Conservation (phyloP, 2,888 invertebrate genomes). For the Falcaria lacertinaria region DNA sequence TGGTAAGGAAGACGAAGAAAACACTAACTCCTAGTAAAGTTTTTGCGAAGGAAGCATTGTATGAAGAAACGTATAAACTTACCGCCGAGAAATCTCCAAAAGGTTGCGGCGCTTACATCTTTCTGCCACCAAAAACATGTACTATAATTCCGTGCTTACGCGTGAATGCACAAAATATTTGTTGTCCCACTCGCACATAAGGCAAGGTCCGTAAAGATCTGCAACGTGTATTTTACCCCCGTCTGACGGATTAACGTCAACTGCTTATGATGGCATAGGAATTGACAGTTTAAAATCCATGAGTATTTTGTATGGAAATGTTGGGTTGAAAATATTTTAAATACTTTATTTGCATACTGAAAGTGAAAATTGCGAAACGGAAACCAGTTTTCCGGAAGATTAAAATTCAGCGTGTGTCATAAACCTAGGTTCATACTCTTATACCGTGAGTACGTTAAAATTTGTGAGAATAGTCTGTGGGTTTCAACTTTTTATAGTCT, state of each 20-base stretch:
- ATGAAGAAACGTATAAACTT: background rate
- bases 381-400: background rate
- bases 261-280: conserved; percentile 66
- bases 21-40: too few species aligned
- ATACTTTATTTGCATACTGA: conserved; percentile 16
- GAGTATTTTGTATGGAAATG: conserved; percentile 48
- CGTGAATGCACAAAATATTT: conserved; percentile 74
- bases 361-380: conserved; percentile 1
- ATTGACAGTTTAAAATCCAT: conserved; percentile 59
- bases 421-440: too few species aligned
- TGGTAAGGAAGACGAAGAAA: too few species aligned
- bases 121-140: conserved; percentile 40
- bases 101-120: conserved; percentile 42
- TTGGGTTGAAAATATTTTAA: conserved; percentile 29
- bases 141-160: conserved; percentile 72
- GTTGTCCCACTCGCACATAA: conserved; percentile 66
- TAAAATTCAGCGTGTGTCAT: too few species aligned
- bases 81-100: conserved; percentile 7
- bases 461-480: too few species aligned
- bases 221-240: conserved; percentile 57
- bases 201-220: conserved; percentile 47
- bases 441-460: too few species aligned
- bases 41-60: background rate
- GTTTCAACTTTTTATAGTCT: too few species aligned
- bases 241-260: conserved; percentile 68